Evolutionary conservation across 2,888 invertebrate species (phyloP).

Genomic region (Axea sp.): DNA sequence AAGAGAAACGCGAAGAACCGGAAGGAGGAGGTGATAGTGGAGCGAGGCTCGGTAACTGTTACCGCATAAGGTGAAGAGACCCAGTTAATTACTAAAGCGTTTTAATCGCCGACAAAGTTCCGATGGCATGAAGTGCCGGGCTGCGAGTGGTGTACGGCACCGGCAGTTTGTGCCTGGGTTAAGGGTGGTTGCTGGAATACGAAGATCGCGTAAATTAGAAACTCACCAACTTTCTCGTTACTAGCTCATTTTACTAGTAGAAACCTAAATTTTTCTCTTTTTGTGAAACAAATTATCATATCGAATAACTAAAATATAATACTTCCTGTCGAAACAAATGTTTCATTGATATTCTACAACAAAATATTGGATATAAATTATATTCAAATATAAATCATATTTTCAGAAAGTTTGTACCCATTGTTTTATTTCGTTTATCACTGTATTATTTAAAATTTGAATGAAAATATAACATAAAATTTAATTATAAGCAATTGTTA

Average conservation of each 20-base stretch:
- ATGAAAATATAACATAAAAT: too few species aligned
- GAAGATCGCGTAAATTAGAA: conserved; percentile 77
- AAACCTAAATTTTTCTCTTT: conserved; percentile 4
- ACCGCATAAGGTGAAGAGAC: conserved; percentile 78
- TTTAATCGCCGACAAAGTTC: conserved; percentile 79
- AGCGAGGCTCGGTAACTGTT: conserved; percentile 72
- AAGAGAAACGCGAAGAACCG: conserved; percentile 59
- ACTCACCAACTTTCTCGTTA: conserved; percentile 69
- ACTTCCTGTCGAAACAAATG: too few species aligned
- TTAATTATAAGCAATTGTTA: too few species aligned
- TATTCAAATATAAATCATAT: too few species aligned
- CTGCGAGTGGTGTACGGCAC: conserved; percentile 63
- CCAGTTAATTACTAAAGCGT: conserved; percentile 80
- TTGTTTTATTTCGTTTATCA: too few species aligned
- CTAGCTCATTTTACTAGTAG: conserved; percentile 44
- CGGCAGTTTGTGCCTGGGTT: conserved; percentile 61
- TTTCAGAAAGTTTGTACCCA: too few species aligned
- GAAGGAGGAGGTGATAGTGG: conserved; percentile 61
- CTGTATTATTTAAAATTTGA: too few species aligned
- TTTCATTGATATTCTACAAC: too few species aligned
- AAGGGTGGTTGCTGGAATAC: conserved; percentile 69
- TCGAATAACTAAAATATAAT: too few species aligned
- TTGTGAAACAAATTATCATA: background rate
- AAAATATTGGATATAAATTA: too few species aligned
- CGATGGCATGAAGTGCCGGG: conserved; percentile 70